Percentiles rank a stretch among this genome's conserved stretches.
Conservation (phyloP, 2,888 invertebrate genomes). For the Bombylius major region DNA sequence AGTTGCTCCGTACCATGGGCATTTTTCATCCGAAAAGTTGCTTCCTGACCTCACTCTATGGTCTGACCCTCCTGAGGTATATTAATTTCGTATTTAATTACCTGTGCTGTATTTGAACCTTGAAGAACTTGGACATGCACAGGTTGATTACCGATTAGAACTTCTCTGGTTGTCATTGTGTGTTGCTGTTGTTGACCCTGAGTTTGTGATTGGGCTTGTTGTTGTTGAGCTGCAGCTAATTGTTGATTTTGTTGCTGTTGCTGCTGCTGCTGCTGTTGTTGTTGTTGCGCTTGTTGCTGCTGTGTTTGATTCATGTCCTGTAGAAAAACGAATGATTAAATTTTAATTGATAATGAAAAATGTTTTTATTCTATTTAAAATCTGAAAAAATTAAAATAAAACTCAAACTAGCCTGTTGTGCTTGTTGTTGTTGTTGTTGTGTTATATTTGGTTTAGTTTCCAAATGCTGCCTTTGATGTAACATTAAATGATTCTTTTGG, state of each 20-base stretch:
- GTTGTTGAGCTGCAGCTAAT: conserved; percentile 31
- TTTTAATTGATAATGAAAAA: too few relatives aligned
- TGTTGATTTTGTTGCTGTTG: conserved; percentile 33
- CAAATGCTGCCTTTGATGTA: conserved; percentile 66
- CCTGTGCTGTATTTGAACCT: conserved; percentile 29
- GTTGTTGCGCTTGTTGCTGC: conserved; percentile 27
- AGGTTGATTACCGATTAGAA: conserved; percentile 38
- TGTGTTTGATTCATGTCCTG: conserved; percentile 8
- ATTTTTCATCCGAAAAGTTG: conserved; percentile 12
- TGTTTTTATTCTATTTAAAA: too few relatives aligned
- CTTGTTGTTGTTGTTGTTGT: conserved; percentile 33
- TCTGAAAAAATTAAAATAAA: too few relatives aligned
- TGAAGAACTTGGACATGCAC: conserved; percentile 32
- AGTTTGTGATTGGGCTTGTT: conserved; percentile 19
- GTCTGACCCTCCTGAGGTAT: conserved; percentile 37
- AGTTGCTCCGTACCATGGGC: conserved; percentile 13
- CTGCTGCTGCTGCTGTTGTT: conserved; percentile 25
- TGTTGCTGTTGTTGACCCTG: conserved; percentile 25
- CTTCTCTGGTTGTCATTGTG: conserved; percentile 31
- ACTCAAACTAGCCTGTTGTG: conserved; percentile 17
- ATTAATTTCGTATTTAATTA: conserved; percentile 47
- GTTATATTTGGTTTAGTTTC: conserved; percentile 35
- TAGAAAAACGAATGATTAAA: conserved; percentile 14
- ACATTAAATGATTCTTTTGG: conserved; percentile 71
- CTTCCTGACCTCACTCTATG: conserved; percentile 19